phyloP scores from a whole-genome alignment of 2,888 invertebrate species.

The Dolomedes plantarius region DNA sequence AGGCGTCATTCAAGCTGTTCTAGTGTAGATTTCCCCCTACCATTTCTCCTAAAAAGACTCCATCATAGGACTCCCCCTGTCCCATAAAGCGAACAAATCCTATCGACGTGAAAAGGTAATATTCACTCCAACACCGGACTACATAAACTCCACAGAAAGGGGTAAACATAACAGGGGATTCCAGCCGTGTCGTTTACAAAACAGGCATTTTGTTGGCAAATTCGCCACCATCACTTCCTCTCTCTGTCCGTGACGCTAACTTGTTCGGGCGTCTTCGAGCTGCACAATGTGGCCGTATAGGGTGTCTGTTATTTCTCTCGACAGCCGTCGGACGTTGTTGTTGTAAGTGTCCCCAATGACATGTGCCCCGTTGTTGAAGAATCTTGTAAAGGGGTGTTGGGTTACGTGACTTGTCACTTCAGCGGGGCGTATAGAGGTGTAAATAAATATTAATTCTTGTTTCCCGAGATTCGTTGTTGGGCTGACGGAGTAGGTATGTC shows the following conservation, averaged over 20 bases:
- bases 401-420: neutral
- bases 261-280: slow-evolving; percentile 43
- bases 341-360: slow-evolving; percentile 31
- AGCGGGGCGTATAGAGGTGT: neutral
- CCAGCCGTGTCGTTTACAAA: slow-evolving; percentile 42
- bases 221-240: slow-evolving; percentile 16
- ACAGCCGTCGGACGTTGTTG: slow-evolving; percentile 28
- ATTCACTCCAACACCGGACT: too few species aligned
- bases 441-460: slow-evolving; percentile 4
- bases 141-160: too few species aligned
- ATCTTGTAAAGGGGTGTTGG: too few species aligned
- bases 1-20: too few species aligned
- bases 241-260: slow-evolving; percentile 43
- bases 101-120: too few species aligned
- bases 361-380: slow-evolving; percentile 29
- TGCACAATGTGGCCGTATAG: slow-evolving; percentile 30
- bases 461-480: neutral
- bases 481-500: neutral
- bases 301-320: slow-evolving; percentile 47
- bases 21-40: too few species aligned
- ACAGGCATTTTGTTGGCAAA: slow-evolving; percentile 44
- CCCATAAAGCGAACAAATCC: too few species aligned
- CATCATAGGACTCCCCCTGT: too few species aligned
- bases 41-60: too few species aligned
- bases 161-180: too few species aligned